Evolutionary conservation across 2,888 invertebrate genomes (phyloP).

Genomic region (Belgica antarctica): DNA sequence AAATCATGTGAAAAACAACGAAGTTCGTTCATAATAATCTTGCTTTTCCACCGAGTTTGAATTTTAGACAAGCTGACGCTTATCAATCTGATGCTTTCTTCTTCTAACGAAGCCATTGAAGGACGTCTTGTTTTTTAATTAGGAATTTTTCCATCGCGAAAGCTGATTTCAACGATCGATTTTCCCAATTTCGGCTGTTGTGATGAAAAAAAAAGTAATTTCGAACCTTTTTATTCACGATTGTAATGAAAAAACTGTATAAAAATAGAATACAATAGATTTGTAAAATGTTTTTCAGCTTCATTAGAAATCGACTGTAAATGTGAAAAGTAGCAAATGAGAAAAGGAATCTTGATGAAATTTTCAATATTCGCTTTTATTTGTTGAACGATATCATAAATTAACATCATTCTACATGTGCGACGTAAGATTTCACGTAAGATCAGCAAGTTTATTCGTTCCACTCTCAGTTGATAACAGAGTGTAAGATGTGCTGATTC

Average conservation of each 20-base stretch:
- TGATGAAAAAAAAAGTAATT: constrained; percentile 20
- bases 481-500: too few relatives aligned
- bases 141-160: neutral
- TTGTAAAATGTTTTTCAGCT: neutral
- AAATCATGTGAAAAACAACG: constrained; percentile 40
- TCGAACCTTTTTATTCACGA: too few relatives aligned
- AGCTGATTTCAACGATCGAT: constrained; percentile 20
- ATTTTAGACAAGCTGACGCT: constrained; percentile 44
- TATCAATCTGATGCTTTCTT: constrained; percentile 28
- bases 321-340: too few relatives aligned
- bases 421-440: too few relatives aligned
- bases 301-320: constrained; percentile 28
- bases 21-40: constrained; percentile 24
- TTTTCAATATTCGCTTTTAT: constrained; percentile 6
- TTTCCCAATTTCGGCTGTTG: neutral
- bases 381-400: neutral
- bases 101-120: constrained; percentile 21
- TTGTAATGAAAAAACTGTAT: constrained; percentile 14
- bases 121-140: constrained; percentile 38
- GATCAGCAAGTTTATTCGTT: too few relatives aligned
- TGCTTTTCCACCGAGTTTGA: constrained; percentile 30
- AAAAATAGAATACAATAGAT: constrained; percentile 23
- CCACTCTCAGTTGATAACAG: too few relatives aligned
- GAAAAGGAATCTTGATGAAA: neutral
- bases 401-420: constrained; percentile 1